A percentile compares a stretch with the other conserved stretches of the same genome.
These are phyloP conservation scores for Peromyscus californicus DNA, from an alignment of 2,113 vertebrate species.

Conservation along the genomic window DNA sequence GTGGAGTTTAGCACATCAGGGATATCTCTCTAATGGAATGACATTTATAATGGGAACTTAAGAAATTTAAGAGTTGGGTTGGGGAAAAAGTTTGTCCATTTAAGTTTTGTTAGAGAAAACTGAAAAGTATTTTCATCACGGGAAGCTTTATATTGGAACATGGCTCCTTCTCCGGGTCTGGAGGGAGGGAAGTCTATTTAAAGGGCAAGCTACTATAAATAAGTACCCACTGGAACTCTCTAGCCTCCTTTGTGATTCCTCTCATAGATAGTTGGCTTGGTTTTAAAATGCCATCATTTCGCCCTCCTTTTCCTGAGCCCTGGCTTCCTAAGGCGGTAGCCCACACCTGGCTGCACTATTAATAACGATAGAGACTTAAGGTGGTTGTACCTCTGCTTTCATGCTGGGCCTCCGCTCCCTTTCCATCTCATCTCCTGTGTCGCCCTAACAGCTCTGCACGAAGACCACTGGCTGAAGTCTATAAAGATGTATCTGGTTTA, in stretches of 20 bases:
- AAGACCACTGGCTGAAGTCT: background rate
- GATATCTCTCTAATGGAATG: background rate
- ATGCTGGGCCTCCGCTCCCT: background rate
- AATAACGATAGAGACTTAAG: background rate
- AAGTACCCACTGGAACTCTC: background rate
- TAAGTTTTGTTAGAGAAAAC: constrained; percentile 7
- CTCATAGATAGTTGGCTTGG: background rate
- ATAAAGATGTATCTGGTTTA: background rate
- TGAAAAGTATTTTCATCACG: constrained; percentile 18
- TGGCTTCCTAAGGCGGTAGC: background rate
- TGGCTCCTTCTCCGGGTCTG: background rate
- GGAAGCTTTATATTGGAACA: constrained; percentile 10
- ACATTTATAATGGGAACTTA: constrained; percentile 18
- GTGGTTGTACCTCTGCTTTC: background rate
- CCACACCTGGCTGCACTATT: background rate
- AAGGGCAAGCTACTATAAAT: constrained; percentile 58
- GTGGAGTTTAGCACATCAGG: background rate
- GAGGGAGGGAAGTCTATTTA: background rate
- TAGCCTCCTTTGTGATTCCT: constrained; percentile 7
- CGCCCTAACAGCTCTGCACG: background rate
- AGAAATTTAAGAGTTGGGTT: background rate
- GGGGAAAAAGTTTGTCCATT: background rate
- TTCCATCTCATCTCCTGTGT: background rate
- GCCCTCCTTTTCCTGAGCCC: background rate
- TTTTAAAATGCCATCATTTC: constrained; percentile 29